A percentile compares a stretch with the other conserved stretches of the same genome.
Evolutionary conservation across 2,113 vertebrate genomes (phyloP).

Genomic region (Donacobius atricapilla): DNA sequence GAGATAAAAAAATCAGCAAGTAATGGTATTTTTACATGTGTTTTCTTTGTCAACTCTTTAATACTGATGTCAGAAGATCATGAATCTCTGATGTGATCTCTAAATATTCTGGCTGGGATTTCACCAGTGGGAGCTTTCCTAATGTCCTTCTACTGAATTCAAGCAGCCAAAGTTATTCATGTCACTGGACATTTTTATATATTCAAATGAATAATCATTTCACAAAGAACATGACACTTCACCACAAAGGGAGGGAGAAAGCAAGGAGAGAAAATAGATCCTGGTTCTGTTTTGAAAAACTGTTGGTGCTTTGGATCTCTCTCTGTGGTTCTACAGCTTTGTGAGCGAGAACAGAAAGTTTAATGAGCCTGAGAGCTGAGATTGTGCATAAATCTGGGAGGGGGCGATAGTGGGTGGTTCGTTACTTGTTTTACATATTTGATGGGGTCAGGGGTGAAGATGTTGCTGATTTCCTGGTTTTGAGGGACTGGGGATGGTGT

Average conservation of each 20-base stretch:
- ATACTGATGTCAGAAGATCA: not conserved
- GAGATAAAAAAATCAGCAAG: not conserved
- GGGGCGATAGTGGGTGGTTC: not conserved
- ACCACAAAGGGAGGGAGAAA: not conserved
- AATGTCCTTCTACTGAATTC: not conserved
- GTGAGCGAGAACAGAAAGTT: not conserved
- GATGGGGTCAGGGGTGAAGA: no score
- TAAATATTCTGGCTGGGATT: not conserved
- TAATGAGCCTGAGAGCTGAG: conserved; percentile 13
- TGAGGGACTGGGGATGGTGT: not conserved
- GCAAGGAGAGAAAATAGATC: not conserved
- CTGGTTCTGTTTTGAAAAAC: not conserved
- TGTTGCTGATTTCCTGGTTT: not conserved
- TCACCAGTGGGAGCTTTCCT: not conserved
- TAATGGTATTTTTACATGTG: not conserved
- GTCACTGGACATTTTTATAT: not conserved
- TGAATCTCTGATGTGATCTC: not conserved
- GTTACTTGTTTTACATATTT: not conserved
- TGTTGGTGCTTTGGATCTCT: not conserved
- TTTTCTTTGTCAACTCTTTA: not conserved
- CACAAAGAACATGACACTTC: not conserved
- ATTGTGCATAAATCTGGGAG: not conserved
- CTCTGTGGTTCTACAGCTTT: not conserved
- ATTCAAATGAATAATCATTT: not conserved
- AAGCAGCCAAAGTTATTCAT: not conserved